Percentiles rank a stretch among this genome's conserved stretches.
phyloP scores from a whole-genome alignment of 37 sponge, comb jelly and placozoan genomes.

The Eunapius fragilis region DNA sequence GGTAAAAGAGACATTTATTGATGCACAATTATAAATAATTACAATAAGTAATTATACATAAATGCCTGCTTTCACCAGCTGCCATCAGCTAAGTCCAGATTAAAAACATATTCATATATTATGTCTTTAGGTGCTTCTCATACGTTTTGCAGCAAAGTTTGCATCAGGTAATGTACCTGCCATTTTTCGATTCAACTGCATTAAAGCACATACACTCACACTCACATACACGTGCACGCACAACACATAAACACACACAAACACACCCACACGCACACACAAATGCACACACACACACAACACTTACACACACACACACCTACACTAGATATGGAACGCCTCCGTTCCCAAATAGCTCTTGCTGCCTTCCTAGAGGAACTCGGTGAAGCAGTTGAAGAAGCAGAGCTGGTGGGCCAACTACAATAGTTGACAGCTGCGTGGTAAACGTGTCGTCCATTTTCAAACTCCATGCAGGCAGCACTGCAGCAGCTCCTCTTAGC shows the following conservation, averaged over 20 bases:
- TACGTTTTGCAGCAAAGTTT: constrained; percentile 57
- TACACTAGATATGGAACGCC: constrained; percentile 42
- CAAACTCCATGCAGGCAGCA: neutral
- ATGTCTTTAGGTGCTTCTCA: constrained; percentile 64
- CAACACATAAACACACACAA: too few relatives aligned
- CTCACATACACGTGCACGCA: too few relatives aligned
- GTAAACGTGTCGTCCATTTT: too few relatives aligned
- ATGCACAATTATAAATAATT: too few relatives aligned
- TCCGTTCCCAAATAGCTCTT: constrained; percentile 46
- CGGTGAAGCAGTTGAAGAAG: constrained; percentile 57
- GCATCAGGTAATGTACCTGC: constrained; percentile 30
- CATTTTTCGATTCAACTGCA: too few relatives aligned
- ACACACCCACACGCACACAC: too few relatives aligned
- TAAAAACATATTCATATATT: too few relatives aligned
- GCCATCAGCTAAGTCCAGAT: too few relatives aligned
- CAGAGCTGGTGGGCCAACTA: constrained; percentile 41
- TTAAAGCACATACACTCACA: too few relatives aligned
- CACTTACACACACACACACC: neutral
- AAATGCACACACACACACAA: too few relatives aligned
- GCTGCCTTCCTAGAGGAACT: constrained; percentile 48
- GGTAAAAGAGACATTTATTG: neutral
- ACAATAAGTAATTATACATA: neutral
- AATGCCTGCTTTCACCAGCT: too few relatives aligned
- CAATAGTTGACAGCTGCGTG: neutral
- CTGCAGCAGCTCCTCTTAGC: constrained; percentile 19